Base-by-base conservation (phyloP, 2,888 invertebrate species). In the Andrena marginata region DNA sequence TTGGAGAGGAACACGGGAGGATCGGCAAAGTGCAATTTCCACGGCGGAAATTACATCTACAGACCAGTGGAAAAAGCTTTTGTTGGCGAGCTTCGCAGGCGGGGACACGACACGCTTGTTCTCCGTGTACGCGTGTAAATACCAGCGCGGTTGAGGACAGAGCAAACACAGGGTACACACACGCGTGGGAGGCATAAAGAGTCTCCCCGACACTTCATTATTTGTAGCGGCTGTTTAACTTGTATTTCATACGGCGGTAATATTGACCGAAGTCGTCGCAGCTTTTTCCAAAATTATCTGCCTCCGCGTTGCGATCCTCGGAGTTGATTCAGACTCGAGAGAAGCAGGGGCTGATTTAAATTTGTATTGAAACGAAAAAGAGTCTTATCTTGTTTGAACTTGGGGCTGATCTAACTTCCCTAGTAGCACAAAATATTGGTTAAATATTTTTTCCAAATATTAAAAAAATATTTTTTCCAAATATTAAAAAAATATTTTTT, bases 11-110 rank as follows among this genome's bases (percentile, higher is more conserved):
- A 59, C 70, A 54, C 54, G 60, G 35, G 65, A 62, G 64, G 77
- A 63, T 77, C 35, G 64, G 81, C 79, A 78, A 71, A 74, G 85
- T 83, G 80, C 85, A 87, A 90, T 89, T 88, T 90, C 85, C 89
- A 82, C 59, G 67, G 64, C 82, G 89, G 89, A 90, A 90, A 90
- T 90, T 88, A 86, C 82, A 83, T 85, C 84, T 80, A 63, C 85
- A n/a, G 49, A 64, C 8, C 64, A 60, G 67, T 73, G 71, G 74
- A 72, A 64, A 74, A 85, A 77, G 74, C 75, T 68, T 56, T 68
- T 59, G 75, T 62, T 72, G 62, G 59, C 48, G 67, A 83, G 80
- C 60, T 51, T 63, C 35, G n/a, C 56, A 7, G 10, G 60, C 49
- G 20, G 48, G 65, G 63, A 71, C 54, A 60, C 42, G 42, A 20